phyloP scores from a whole-genome alignment of 2,888 invertebrate species.

The Oconnorella tubifera region DNA sequence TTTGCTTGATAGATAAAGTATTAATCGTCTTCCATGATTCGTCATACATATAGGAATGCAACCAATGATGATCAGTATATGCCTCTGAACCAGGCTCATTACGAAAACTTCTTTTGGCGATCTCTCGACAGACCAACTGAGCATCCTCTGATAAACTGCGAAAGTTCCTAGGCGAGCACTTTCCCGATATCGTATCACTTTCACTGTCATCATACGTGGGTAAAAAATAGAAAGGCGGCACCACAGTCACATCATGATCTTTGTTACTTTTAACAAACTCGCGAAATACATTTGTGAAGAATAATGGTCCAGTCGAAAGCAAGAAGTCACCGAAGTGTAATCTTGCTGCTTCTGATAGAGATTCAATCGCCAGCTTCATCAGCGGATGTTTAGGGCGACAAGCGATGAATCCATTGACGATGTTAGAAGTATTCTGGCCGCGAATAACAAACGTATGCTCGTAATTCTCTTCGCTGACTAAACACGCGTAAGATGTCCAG shows the following conservation, averaged over 20 bases:
- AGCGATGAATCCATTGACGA: constrained; percentile 33
- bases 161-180: constrained; percentile 18
- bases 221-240: constrained; percentile 34
- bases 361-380: constrained; percentile 24
- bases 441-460: constrained; percentile 32
- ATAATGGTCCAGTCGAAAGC: constrained; percentile 31
- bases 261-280: too few relatives aligned
- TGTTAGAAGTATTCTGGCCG: constrained; percentile 18
- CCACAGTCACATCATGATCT: constrained; percentile 12
- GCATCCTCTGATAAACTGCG: constrained; percentile 3
- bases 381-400: constrained; percentile 31
- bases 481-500: constrained; percentile 28
- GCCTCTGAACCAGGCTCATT: constrained; percentile 20
- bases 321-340: constrained; percentile 30
- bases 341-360: constrained; percentile 25
- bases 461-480: constrained; percentile 33
- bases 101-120: constrained; percentile 9
- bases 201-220: constrained; percentile 34
- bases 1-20: constrained; percentile 10
- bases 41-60: constrained; percentile 30
- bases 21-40: constrained; percentile 27
- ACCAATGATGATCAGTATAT: constrained; percentile 35
- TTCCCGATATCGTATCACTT: constrained; percentile 22
- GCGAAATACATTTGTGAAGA: constrained; percentile 23
- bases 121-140: constrained; percentile 19